Evolutionary conservation across 2,888 invertebrate genomes (phyloP).

Genomic region (Noctuana brunneofusca): DNA sequence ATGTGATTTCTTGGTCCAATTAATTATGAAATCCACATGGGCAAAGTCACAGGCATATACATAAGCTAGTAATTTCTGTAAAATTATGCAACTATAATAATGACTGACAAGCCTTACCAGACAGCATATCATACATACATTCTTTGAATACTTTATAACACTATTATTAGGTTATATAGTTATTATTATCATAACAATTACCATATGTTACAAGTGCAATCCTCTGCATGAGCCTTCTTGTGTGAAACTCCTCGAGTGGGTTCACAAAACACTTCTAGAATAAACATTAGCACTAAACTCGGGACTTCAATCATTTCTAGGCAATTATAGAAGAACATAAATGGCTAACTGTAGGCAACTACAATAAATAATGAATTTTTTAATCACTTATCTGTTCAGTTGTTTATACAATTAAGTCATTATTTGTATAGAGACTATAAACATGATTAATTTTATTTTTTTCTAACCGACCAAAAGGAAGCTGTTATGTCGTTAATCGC

Average conservation of each 20-base stretch:
- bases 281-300: not conserved
- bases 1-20: too few relatives aligned
- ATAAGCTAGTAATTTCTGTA: too few relatives aligned
- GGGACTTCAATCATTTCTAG: slow-evolving; percentile 1
- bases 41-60: too few relatives aligned
- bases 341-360: not conserved
- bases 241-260: not conserved
- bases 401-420: slow-evolving; percentile 3
- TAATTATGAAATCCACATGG: too few relatives aligned
- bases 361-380: not conserved
- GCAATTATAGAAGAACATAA: not conserved
- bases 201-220: slow-evolving; percentile 8
- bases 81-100: not conserved
- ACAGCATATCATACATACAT: too few relatives aligned
- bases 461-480: not conserved
- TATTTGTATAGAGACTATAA: not conserved
- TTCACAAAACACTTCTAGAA: not conserved
- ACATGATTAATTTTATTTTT: slow-evolving; percentile 4
- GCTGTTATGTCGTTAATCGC: not conserved
- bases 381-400: not conserved
- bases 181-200: too few relatives aligned
- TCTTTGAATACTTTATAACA: too few relatives aligned
- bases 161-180: too few relatives aligned
- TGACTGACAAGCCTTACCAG: too few relatives aligned
- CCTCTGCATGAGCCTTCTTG: slow-evolving; percentile 4